Base-by-base conservation (phyloP, 2,888 invertebrate species). In the Yponomeuta cagnagella region DNA sequence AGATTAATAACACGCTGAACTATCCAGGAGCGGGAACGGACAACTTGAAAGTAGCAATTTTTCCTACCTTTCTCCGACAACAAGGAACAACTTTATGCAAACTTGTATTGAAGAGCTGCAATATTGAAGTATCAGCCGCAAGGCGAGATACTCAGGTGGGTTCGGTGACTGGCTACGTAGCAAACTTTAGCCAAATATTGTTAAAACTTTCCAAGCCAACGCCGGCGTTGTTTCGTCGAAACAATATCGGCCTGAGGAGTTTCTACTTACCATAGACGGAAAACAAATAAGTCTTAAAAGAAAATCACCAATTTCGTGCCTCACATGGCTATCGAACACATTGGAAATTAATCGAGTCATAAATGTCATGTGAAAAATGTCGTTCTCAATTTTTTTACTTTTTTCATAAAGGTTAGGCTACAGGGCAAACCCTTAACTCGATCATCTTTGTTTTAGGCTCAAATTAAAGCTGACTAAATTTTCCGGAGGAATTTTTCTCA, bases 1-100 rank as follows among this genome's bases (percentile, higher is more conserved):
- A 58, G 52, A 58, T 58, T 58, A 58, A 58, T 58, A 58, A 58
- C 52, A 58, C 52, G 52, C 52, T 12, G 52, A 58, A 58, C 52
- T 58, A 58, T 58, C 52, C 8, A 43, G 43, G 2, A 15, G 15
- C 12, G 52, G 15, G 8, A 58, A 58, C 52, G 15, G 15, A 12
- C 52, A 15, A 58, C 52, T 58, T 58, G 52, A 12, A 58, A 58
- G 52, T 58, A 58, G 52, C 52, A 58, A 58, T 58, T 58, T 58
- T 58, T 58, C 52, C 52, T 58, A 15, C 10, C 52, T 58, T 58
- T 58, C 52, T 4, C 15, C 52, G 52, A 12, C 52, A 58, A 58
- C 52, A 58, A 58, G 15, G 52, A 15, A 15, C 52, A 58, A 58
- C 52, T 58, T 58, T 12, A 58, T 15, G 52, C 52, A 58, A 58